phyloP scores from a whole-genome alignment of 2,113 vertebrate genomes.

The Rousettus leschenaultii region DNA sequence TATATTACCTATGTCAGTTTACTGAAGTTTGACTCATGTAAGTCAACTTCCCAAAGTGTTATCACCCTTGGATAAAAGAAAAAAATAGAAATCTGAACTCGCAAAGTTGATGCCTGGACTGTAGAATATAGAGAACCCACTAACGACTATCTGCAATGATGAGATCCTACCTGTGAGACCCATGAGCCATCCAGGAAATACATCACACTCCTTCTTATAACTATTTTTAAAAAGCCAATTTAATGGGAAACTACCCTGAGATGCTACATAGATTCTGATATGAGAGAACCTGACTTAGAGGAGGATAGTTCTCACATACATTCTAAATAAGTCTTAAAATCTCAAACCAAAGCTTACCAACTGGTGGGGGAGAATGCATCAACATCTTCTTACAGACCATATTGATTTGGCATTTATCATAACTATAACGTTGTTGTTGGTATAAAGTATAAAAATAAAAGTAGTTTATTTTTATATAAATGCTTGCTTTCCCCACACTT shows the following conservation, averaged over 20 bases:
- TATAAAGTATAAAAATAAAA: slow-evolving; percentile 10
- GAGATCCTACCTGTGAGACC: background rate
- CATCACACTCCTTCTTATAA: background rate
- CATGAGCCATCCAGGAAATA: background rate
- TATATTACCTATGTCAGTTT: background rate
- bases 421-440: background rate
- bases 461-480: background rate
- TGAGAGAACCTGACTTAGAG: background rate
- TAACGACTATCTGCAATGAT: background rate
- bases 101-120: background rate
- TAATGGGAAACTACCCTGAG: background rate
- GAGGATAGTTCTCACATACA: background rate
- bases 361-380: background rate
- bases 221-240: background rate
- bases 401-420: background rate
- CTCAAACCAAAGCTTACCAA: background rate
- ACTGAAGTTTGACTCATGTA: background rate
- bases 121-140: background rate
- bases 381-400: background rate
- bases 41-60: background rate
- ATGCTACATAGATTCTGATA: background rate
- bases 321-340: background rate
- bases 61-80: background rate
- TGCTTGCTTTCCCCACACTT: background rate
- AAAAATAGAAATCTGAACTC: background rate